A percentile compares a stretch with the other conserved stretches of the same genome.
These are phyloP conservation scores for Oncorhynchus masou DNA, from an alignment of 2,113 vertebrate species.

Conservation along the genomic window DNA sequence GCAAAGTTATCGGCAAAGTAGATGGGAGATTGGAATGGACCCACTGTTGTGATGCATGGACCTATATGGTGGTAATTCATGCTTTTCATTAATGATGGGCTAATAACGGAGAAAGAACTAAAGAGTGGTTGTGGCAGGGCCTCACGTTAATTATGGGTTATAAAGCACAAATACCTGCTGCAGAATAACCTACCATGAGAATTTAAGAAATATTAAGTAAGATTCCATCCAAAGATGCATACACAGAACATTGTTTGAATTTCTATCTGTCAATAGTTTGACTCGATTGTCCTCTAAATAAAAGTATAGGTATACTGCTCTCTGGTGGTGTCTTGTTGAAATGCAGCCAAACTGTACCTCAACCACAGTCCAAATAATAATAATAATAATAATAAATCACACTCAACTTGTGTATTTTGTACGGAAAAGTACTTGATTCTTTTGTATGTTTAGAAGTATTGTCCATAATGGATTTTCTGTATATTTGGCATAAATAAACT, in stretches of 20 bases:
- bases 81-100: constrained; percentile 19
- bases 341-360: neutral
- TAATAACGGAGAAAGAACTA: constrained; percentile 6
- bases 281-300: neutral
- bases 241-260: neutral
- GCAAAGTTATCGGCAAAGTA: constrained; percentile 3
- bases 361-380: no score
- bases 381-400: no score
- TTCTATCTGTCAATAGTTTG: neutral
- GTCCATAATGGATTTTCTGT: no score
- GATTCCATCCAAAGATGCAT: no score
- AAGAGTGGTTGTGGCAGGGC: constrained; percentile 6
- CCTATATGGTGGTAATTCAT: constrained; percentile 14
- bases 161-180: neutral
- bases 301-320: constrained; percentile 20
- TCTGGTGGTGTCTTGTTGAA: constrained; percentile 32
- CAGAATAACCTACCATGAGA: neutral
- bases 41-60: neutral
- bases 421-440: no score
- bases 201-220: neutral
- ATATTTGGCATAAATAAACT: no score
- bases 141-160: constrained; percentile 1
- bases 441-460: no score
- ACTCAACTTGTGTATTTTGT: no score
- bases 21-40: constrained; percentile 27